Evolutionary conservation across 2,888 invertebrate genomes (phyloP), one percentile per base, ranked within the genome.

Genomic region (Formica aserva): DNA sequence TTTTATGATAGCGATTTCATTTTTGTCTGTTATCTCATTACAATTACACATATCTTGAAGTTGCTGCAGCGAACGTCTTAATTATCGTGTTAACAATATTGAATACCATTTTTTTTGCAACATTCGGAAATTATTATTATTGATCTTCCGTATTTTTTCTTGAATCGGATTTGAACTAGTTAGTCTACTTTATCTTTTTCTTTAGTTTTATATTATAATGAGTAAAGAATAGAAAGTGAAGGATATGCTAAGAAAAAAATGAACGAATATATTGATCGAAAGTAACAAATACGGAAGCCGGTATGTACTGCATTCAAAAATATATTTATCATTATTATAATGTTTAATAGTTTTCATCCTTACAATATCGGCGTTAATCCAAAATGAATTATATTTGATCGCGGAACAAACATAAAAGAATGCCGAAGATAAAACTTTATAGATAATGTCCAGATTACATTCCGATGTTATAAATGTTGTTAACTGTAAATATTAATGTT

Each of bases 1-100:
- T 67, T 69, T 1, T 78, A 78, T 9, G 32, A 78, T 78, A 67
- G 67, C 69, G 3, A 78, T 15, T 57, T 78, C 77, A 13, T 78
- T 57, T 4, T 67, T 22, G 11, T 78, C 29, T 32, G 57, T 15
- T 22, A 78, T 1, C 0, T 57, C 57, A 8, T 78, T 69, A 57
- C 22, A 67, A 22, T 22, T 22, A 22, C 22, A 22, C 2, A 57
- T 3, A 41, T 57, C 3, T 38, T 67, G 67, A 15, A 78, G 29
- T 1, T 57, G 67, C 0, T 57, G 41, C 13, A 67, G 0, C 11
- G 41, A 29, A 41, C 9, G 18, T 15, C 4, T 67, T 22, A 78
- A 0, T 69, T 78, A 5, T 78, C 3, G 48, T 48, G 18, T 18
- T 22, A 41, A 29, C 26, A 52, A 55, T 38, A 26, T 63, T 63